phyloP scores from a whole-genome alignment of 2,113 vertebrate species.

The Apeltes quadracus region DNA sequence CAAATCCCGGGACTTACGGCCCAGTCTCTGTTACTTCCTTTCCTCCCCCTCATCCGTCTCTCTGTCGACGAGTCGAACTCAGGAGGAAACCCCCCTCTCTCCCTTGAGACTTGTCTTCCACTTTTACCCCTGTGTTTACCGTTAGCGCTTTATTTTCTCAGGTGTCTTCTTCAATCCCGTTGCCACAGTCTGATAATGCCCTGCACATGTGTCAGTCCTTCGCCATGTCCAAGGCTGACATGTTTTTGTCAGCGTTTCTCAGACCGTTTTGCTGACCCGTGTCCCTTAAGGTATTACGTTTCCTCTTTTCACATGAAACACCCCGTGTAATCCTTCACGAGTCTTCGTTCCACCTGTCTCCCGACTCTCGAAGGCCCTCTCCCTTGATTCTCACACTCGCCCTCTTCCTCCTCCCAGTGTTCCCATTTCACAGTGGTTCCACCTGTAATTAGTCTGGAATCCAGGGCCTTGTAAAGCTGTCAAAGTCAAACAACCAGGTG shows the following conservation, averaged over 20 bases:
- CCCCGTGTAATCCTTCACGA: neutral
- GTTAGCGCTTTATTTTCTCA: constrained; percentile 36
- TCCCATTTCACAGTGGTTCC: constrained; percentile 47
- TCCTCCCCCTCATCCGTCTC: constrained; percentile 33
- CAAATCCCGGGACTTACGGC: constrained; percentile 38
- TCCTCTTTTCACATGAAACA: constrained; percentile 19
- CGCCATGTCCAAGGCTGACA: neutral
- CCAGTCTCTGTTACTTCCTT: constrained; percentile 55
- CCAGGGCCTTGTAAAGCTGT: constrained; percentile 71
- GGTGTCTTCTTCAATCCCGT: constrained; percentile 36
- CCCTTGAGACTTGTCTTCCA: constrained; percentile 26
- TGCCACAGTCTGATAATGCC: constrained; percentile 10
- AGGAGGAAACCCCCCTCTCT: constrained; percentile 21
- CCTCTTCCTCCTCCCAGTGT: constrained; percentile 42
- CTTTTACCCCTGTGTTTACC: constrained; percentile 45
- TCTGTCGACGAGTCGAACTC: constrained; percentile 29
- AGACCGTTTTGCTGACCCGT: neutral
- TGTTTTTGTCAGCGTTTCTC: constrained; percentile 1
- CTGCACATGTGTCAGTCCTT: constrained; percentile 40
- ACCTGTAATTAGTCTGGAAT: constrained; percentile 82
- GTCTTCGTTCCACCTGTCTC: neutral
- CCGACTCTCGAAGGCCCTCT: neutral
- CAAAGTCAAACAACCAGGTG: constrained; percentile 75
- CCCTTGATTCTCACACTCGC: constrained; percentile 61
- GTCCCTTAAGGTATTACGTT: constrained; percentile 14